Percentiles rank a stretch among this genome's conserved stretches.
phyloP scores from a whole-genome alignment of 2,797 vertebrate species.

The Anguilla anguilla region DNA sequence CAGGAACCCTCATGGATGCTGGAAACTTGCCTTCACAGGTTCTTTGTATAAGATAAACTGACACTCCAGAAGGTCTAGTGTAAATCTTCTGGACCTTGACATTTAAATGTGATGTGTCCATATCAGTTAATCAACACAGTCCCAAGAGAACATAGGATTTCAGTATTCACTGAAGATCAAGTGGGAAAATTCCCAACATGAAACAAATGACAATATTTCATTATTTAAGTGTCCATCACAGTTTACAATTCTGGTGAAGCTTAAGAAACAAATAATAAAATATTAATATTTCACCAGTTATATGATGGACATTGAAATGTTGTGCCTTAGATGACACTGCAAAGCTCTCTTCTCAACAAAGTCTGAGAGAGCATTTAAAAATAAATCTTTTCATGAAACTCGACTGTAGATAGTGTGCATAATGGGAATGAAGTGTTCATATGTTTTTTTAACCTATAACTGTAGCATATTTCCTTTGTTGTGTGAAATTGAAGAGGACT shows the following conservation, averaged over 20 bases:
- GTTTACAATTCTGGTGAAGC: neutral
- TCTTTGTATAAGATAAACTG: neutral
- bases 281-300: constrained; percentile 19
- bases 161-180: neutral
- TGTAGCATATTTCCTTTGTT: neutral
- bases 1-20: neutral
- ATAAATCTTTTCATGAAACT: neutral
- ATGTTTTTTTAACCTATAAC: constrained; percentile 20
- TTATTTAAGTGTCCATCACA: constrained; percentile 3
- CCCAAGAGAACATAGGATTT: constrained; percentile 19
- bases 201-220: constrained; percentile 11
- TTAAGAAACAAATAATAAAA: neutral
- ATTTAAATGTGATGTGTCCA: neutral
- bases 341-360: constrained; percentile 7
- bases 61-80: neutral
- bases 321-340: constrained; percentile 25
- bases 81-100: neutral
- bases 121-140: neutral
- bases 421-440: constrained; percentile 14
- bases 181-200: neutral
- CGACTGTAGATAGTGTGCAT: constrained; percentile 21
- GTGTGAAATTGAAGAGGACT: constrained; percentile 18
- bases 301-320: constrained; percentile 25
- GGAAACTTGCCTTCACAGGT: constrained; percentile 3
- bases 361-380: constrained; percentile 4